These are phyloP conservation scores for Drosophila siamana DNA, from an alignment of 2,888 invertebrate genomes.

Conservation along the genomic window DNA sequence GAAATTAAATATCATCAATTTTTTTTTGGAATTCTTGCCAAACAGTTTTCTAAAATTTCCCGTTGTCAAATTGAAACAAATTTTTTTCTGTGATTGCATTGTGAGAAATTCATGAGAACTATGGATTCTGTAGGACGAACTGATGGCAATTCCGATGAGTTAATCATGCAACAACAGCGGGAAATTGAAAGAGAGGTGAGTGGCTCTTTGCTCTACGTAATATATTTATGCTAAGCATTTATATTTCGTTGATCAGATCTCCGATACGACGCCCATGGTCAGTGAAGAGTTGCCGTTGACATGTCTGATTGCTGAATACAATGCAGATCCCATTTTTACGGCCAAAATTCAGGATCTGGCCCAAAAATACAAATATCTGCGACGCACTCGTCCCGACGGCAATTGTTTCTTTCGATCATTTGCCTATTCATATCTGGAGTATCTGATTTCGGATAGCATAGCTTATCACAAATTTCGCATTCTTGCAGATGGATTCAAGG, in stretches of 20 bases:
- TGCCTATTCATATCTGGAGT: constrained; percentile 96
- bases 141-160: constrained; percentile 87
- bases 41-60: not conserved
- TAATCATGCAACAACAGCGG: constrained; percentile 96
- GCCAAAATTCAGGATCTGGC: constrained; percentile 93
- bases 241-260: constrained; percentile 88
- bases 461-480: constrained; percentile 94
- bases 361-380: constrained; percentile 92
- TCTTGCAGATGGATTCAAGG: constrained; percentile 94
- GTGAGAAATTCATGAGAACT: not conserved
- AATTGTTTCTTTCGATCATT: constrained; percentile 99
- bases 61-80: constrained; percentile 22
- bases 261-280: constrained; percentile 92
- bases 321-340: constrained; percentile 92
- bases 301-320: constrained; percentile 93
- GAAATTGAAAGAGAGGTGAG: constrained; percentile 97
- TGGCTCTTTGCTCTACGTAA: not conserved
- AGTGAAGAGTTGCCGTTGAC: constrained; percentile 91
- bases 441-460: constrained; percentile 92
- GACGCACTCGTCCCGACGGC: constrained; percentile 97
- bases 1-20: not conserved
- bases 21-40: constrained; percentile 1
- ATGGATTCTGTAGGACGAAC: constrained; percentile 76
- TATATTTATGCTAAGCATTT: not conserved
- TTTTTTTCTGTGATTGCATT: constrained; percentile 16